Evolutionary conservation across 2,888 invertebrate genomes (phyloP).

Genomic region (Microctonus aethiopoides): DNA sequence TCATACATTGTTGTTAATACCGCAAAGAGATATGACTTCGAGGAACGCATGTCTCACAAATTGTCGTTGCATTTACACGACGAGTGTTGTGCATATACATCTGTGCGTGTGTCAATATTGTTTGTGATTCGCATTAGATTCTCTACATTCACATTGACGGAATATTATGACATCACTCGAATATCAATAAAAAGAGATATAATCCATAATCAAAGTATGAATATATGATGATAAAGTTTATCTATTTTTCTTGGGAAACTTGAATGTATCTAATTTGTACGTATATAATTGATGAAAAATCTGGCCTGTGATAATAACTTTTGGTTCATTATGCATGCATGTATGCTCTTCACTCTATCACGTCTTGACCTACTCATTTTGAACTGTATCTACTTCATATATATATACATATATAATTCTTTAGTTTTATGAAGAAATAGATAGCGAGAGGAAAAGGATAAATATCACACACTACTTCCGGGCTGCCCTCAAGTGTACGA

Average conservation of each 20-base stretch:
- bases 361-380: constrained; percentile 17
- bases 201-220: neutral
- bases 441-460: constrained; percentile 36
- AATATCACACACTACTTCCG: constrained; percentile 53
- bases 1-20: constrained; percentile 32
- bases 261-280: too few species aligned
- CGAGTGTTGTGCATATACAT: neutral
- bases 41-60: constrained; percentile 37
- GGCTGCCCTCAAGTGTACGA: constrained; percentile 48
- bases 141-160: neutral
- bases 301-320: neutral
- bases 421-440: constrained; percentile 1
- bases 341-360: neutral
- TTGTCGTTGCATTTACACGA: constrained; percentile 26
- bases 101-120: constrained; percentile 23
- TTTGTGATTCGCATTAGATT: neutral
- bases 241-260: neutral
- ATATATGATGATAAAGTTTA: too few species aligned
- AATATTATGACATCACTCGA: too few species aligned
- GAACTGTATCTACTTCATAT: constrained; percentile 7
- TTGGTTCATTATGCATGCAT: neutral
- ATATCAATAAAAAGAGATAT: neutral
- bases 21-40: constrained; percentile 12
- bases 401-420: neutral
- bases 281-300: neutral